Evolutionary conservation across 1,140 invertebrate species (phyloP).

Genomic region (Pseudachorutes palmiensis): DNA sequence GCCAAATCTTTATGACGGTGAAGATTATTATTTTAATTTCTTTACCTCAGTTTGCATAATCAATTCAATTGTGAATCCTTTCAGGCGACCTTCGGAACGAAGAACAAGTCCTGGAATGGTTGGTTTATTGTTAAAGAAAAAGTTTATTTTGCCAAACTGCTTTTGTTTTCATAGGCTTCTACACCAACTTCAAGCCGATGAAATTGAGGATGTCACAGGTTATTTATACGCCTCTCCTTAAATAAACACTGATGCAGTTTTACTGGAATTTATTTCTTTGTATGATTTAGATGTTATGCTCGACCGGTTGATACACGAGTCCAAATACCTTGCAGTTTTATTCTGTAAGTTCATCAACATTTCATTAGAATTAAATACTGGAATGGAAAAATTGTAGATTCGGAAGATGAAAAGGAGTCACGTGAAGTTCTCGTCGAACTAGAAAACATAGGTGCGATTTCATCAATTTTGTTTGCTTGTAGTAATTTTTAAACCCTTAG

Average conservation of each 20-base stretch:
- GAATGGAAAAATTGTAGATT: conserved; percentile 54
- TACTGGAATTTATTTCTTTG: too few relatives aligned
- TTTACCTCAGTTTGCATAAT: background rate
- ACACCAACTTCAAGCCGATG: conserved; percentile 69
- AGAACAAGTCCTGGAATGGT: conserved; percentile 80
- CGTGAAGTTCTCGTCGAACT: conserved; percentile 76
- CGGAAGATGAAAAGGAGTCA: conserved; percentile 81
- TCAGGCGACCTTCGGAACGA: conserved; percentile 84
- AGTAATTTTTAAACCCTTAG: conserved; percentile 43
- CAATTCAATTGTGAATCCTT: conserved; percentile 41
- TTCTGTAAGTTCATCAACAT: conserved; percentile 66
- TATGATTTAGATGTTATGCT: conserved; percentile 71
- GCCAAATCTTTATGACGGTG: conserved; percentile 83
- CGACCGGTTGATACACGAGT: conserved; percentile 76
- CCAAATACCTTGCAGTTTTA: conserved; percentile 78
- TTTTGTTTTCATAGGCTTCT: conserved; percentile 61
- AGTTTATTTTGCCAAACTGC: background rate
- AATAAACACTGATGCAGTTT: too few relatives aligned
- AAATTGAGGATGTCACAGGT: conserved; percentile 83
- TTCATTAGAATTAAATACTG: conserved; percentile 7
- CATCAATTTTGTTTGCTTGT: background rate
- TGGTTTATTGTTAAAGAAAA: background rate
- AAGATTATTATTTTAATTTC: conserved; percentile 19
- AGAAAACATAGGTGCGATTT: conserved; percentile 62
- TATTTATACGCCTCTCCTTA: background rate